These are phyloP conservation scores for Ophonus ardosiacus DNA, from an alignment of 2,888 invertebrate genomes.

Conservation along the genomic window DNA sequence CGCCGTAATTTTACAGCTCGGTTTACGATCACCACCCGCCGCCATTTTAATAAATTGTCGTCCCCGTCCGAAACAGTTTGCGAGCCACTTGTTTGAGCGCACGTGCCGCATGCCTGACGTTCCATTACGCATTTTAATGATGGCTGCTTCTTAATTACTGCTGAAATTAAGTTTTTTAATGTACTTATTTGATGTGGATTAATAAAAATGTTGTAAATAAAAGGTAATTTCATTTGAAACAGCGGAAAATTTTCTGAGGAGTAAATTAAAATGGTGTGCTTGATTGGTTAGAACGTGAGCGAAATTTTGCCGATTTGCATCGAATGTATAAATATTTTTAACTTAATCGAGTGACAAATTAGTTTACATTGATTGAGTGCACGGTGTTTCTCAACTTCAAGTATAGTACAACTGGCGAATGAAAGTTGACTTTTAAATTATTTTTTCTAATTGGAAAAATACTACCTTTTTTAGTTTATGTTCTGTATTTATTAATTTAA, in stretches of 20 bases:
- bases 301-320: neutral
- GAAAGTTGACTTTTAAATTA: no score
- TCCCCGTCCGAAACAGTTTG: conserved; percentile 37
- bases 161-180: conserved; percentile 57
- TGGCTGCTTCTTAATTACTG: conserved; percentile 37
- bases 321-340: no score
- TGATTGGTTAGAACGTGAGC: conserved; percentile 8
- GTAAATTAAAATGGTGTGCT: conserved; percentile 30
- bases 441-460: no score
- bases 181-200: conserved; percentile 50
- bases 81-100: conserved; percentile 48
- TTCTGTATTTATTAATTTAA: no score
- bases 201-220: conserved; percentile 49
- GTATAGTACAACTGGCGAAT: no score
- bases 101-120: conserved; percentile 41
- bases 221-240: conserved; percentile 39
- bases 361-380: no score
- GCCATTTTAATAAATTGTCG: conserved; percentile 55
- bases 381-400: no score
- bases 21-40: conserved; percentile 41
- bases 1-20: conserved; percentile 36
- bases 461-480: no score
- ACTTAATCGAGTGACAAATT: no score
- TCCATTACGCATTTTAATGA: conserved; percentile 55
- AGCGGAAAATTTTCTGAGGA: conserved; percentile 14